phyloP scores from a whole-genome alignment of 1,140 invertebrate genomes.

The Centruroides sculpturatus region DNA sequence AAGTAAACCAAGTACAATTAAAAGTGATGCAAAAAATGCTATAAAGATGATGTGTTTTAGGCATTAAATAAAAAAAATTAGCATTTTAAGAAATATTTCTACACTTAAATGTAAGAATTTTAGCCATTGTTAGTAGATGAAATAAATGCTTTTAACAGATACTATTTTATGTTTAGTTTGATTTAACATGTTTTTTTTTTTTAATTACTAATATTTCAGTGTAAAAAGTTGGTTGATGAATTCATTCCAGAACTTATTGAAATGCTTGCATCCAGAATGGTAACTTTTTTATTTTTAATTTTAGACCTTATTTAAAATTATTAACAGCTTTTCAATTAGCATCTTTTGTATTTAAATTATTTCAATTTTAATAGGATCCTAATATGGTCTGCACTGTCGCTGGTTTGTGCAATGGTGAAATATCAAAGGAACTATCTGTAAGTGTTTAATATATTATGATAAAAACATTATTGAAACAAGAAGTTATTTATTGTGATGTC shows the following conservation, averaged over 20 bases:
- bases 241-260: constrained; percentile 78
- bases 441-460: too few species aligned
- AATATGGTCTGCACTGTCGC: constrained; percentile 63
- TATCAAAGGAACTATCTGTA: too few species aligned
- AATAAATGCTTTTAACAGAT: too few species aligned
- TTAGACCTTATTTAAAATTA: neutral
- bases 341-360: neutral
- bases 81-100: too few species aligned
- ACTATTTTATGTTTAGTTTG: too few species aligned
- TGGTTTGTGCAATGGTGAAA: constrained; percentile 62
- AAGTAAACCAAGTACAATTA: too few species aligned
- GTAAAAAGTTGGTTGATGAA: constrained; percentile 61
- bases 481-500: too few species aligned
- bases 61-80: neutral
- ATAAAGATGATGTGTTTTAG: neutral
- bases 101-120: too few species aligned
- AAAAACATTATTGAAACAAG: too few species aligned
- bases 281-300: constrained; percentile 4
- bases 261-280: constrained; percentile 66
- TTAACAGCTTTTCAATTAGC: neutral
- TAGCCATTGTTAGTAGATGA: too few species aligned
- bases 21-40: neutral
- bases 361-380: constrained; percentile 17
- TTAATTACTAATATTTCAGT: constrained; percentile 27
- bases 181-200: too few species aligned